Base-by-base conservation (phyloP, 1,140 invertebrate genomes). In the Gryon sp. region DNA sequence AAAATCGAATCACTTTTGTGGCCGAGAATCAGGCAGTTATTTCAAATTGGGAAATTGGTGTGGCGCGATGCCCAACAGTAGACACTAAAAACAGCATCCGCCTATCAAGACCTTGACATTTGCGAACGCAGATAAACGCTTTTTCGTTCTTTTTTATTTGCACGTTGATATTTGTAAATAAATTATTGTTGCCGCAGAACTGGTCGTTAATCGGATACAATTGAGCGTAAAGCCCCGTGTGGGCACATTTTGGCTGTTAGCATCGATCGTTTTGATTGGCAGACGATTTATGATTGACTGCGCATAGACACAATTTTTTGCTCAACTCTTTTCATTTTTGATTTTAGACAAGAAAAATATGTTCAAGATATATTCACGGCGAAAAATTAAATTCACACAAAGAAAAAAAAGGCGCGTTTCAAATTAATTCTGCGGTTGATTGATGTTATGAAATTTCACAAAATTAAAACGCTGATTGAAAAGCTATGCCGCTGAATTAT, bases 51-150 rank as follows among this genome's bases (percentile, higher is more conserved):
- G 36, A 69, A 76, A 69, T 69, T 57, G 52, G 15, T 26, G 50
- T 18, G 12, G 19, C 20, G 14, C 34, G 16, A n/a, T 18, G 36
- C 19, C 22, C 53, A 36, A 6, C 55, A n/a, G 12, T 18, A 3
- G 15, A 28, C 12, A 16, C 30, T 46, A 26, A 78, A 77, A 66
- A 69, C 46, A 50, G 57, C 48, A 38, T 41, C 45, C 34, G 41
- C 24, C 66, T 57, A 60, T 41, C 40, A 57, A 50, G 59, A 78
- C 76, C 76, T 78, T 78, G 76, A 78, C 76, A 78, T 78, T 78
- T 78, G 20, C 30, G 53, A n/a, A n/a, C 69, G 59, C 43, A 30
- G 55, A 65, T 74, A 68, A 78, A 78, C 43, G 68, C 63, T 36
- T 53, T 55, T 63, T 57, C 62, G 50, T 60, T 32, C 62, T 59